A percentile compares a stretch with the other conserved stretches of the same genome.
phyloP scores from a whole-genome alignment of 1,140 invertebrate species.

The Chironomus striatipennis region DNA sequence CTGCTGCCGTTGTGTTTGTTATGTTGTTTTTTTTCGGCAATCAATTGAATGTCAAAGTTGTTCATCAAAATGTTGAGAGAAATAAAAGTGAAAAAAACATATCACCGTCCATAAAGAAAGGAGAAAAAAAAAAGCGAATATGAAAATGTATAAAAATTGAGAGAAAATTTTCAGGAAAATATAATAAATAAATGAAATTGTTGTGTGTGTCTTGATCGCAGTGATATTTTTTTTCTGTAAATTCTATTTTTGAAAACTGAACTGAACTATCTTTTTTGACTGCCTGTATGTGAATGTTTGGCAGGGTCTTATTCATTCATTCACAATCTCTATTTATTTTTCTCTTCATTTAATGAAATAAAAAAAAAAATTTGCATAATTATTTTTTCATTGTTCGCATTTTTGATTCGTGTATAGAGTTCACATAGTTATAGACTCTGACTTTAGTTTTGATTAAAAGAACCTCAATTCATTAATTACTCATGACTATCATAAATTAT shows the following conservation, averaged over 20 bases:
- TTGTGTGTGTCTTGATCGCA: conserved; percentile 22
- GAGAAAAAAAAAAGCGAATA: neutral
- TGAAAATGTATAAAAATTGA: conserved; percentile 8
- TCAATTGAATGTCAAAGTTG: too few species aligned
- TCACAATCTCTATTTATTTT: too few species aligned
- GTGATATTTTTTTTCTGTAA: conserved; percentile 18
- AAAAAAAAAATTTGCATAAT: conserved; percentile 22
- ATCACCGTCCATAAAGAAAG: neutral
- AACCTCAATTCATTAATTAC: neutral
- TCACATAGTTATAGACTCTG: neutral
- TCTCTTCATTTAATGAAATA: too few species aligned
- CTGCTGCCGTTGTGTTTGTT: neutral
- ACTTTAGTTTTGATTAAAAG: neutral
- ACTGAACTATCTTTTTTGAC: neutral
- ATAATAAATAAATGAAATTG: conserved; percentile 3
- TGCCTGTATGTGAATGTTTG: neutral
- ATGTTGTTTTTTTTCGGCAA: neutral
- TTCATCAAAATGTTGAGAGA: too few species aligned
- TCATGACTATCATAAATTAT: neutral
- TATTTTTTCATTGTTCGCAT: neutral
- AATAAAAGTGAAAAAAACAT: too few species aligned
- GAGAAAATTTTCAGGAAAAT: neutral
- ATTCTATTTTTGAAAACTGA: conserved; percentile 23
- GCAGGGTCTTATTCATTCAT: neutral
- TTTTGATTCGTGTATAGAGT: neutral